These are phyloP conservation scores for Aquatica leii DNA, from an alignment of 2,888 invertebrate genomes.

Conservation along the genomic window DNA sequence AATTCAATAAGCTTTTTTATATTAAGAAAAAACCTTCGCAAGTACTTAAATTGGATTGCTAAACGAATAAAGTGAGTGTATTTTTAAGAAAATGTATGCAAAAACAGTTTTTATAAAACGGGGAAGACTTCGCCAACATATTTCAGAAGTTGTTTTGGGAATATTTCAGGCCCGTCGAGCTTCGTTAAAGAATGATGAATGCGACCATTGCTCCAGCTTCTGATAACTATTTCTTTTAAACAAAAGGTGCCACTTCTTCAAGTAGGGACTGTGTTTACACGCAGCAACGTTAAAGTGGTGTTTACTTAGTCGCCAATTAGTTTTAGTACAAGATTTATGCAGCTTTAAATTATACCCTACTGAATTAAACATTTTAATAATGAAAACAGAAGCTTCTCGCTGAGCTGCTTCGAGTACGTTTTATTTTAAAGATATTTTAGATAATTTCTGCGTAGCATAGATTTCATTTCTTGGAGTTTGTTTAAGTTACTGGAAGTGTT, in stretches of 20 bases:
- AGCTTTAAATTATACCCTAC: too few species aligned
- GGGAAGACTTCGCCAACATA: constrained; percentile 22
- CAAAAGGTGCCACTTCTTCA: too few species aligned
- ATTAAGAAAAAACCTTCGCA: constrained; percentile 1
- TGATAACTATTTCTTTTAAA: constrained; percentile 26
- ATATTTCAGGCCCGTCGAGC: constrained; percentile 31
- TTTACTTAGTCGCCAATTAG: too few species aligned
- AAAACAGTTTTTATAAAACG: constrained; percentile 25
- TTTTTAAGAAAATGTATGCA: constrained; percentile 28
- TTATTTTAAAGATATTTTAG: too few species aligned
- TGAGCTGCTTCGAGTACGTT: too few species aligned
- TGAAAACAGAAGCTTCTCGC: too few species aligned
- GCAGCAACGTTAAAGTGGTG: not conserved
- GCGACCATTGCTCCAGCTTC: constrained; percentile 32
- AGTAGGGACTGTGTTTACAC: too few species aligned
- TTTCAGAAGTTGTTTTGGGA: constrained; percentile 32
- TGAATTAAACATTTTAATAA: too few species aligned
- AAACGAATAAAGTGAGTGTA: constrained; percentile 25
- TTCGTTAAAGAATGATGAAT: constrained; percentile 33
- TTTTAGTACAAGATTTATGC: too few species aligned
- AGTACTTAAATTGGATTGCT: constrained; percentile 12
- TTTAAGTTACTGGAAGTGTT: too few species aligned
- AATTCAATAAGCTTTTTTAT: not conserved
- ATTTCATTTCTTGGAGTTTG: too few species aligned
- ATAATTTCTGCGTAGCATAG: too few species aligned